These are phyloP conservation scores for Drosophila mauritiana DNA, from an alignment of 1,140 invertebrate species.

Conservation along the genomic window DNA sequence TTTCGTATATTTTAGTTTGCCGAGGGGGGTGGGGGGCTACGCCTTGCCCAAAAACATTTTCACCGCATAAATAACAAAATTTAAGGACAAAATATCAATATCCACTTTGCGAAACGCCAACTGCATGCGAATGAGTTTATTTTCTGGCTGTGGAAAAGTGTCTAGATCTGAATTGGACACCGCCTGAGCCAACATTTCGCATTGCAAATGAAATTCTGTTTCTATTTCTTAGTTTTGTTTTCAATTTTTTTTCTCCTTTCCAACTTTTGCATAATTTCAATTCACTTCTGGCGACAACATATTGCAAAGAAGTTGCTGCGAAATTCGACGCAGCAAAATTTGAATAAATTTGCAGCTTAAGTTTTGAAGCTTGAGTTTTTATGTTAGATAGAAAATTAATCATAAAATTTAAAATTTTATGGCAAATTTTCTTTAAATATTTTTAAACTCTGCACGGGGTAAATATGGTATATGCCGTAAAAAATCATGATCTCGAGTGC, in stretches of 20 bases:
- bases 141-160: constrained; percentile 2
- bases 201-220: constrained; percentile 74
- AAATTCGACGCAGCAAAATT: constrained; percentile 18
- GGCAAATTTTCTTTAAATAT: neutral
- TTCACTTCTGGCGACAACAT: constrained; percentile 70
- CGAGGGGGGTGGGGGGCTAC: constrained; percentile 29
- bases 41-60: constrained; percentile 5
- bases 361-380: neutral
- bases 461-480: no score
- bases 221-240: constrained; percentile 76
- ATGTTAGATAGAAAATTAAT: neutral
- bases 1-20: constrained; percentile 46
- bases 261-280: constrained; percentile 78
- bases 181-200: constrained; percentile 63
- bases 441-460: neutral
- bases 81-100: constrained; percentile 83
- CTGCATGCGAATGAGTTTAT: constrained; percentile 74
- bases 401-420: neutral
- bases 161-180: constrained; percentile 34
- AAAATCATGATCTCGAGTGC: constrained; percentile 12
- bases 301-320: constrained; percentile 62
- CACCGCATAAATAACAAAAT: constrained; percentile 80
- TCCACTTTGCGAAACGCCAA: constrained; percentile 74
- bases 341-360: neutral
- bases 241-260: constrained; percentile 49